Conservation (phyloP, 1,140 invertebrate genomes). For the Phymastichus coffea region DNA sequence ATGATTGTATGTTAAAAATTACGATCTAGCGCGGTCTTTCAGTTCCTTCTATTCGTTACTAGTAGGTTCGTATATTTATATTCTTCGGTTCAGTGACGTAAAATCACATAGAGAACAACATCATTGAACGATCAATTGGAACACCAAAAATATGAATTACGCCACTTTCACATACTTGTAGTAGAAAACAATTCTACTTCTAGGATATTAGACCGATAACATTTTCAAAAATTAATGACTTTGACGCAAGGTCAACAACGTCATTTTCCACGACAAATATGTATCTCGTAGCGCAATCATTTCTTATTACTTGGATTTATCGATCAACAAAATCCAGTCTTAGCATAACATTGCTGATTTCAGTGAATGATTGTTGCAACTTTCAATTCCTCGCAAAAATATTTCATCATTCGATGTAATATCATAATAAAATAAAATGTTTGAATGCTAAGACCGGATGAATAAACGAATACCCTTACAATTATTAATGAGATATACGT, state of each 20-base stretch:
- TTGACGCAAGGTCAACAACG: conserved; percentile 2
- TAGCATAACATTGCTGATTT: neutral
- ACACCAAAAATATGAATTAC: neutral
- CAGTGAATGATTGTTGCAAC: no score
- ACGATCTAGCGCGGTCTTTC: neutral
- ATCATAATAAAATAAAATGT: neutral
- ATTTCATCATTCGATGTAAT: neutral
- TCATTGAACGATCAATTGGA: neutral
- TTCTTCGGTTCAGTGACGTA: neutral
- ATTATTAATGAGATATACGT: no score
- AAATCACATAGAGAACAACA: conserved; percentile 1
- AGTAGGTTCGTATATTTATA: neutral
- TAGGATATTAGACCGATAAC: conserved; percentile 17
- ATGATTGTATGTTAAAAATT: no score
- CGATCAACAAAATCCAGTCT: neutral
- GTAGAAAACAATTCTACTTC: conserved; percentile 2
- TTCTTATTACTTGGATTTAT: neutral
- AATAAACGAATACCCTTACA: no score
- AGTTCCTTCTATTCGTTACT: no score
- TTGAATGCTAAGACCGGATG: neutral
- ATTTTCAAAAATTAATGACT: conserved; percentile 16
- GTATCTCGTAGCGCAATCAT: neutral
- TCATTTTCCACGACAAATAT: neutral
- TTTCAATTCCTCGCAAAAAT: neutral
- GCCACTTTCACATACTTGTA: neutral